Base-by-base conservation (phyloP, 2,797 vertebrate genomes). In the Apogon talboti region DNA sequence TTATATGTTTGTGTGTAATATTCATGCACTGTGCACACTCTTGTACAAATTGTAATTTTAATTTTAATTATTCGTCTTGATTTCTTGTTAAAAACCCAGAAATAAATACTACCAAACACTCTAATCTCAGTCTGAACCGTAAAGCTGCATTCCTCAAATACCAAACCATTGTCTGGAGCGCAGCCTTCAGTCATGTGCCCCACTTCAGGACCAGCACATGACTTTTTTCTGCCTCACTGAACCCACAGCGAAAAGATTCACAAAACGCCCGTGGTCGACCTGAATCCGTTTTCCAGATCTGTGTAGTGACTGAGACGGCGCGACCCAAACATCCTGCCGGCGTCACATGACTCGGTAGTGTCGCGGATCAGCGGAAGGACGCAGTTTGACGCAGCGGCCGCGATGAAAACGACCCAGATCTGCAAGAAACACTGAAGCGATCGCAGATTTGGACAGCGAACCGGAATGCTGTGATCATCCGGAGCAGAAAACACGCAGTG, bases 261-360 rank as follows among this genome's bases (percentile, higher is more conserved):
- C 21, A 24, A 24, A 5, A 24, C 21, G 21, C 21, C 21, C 5
- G 21, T 24, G 21, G 21, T 2, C 2, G 5, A 24, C 5, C 21
- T 24, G 21, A 24, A 33, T 52, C 64, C 61, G 66, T n/a, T n/a
- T n/a, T n/a, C n/a, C n/a, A n/a, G n/a, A n/a, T n/a, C n/a, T n/a
- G n/a, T n/a, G n/a, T n/a, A n/a, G n/a, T n/a, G n/a, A n/a, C n/a
- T n/a, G n/a, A n/a, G n/a, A 5, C 21, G 21, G 21, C 5, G 21
- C 21, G 11, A 6, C 64, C 1, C 46, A 1, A 1, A 53, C 66
- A 72, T 82, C 77, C 72, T 19, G 75, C 37, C 7, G 13, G 11
- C 10, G 84, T 89, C 90, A 91, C 86, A 40, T 89, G 89, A 89
- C 77, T 14, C 19, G 0, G 66, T 4, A 46, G 45, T 3, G 60